phyloP scores from a whole-genome alignment of 35 echinoderm and acorn worm genomes.

The Amphiura filiformis region DNA sequence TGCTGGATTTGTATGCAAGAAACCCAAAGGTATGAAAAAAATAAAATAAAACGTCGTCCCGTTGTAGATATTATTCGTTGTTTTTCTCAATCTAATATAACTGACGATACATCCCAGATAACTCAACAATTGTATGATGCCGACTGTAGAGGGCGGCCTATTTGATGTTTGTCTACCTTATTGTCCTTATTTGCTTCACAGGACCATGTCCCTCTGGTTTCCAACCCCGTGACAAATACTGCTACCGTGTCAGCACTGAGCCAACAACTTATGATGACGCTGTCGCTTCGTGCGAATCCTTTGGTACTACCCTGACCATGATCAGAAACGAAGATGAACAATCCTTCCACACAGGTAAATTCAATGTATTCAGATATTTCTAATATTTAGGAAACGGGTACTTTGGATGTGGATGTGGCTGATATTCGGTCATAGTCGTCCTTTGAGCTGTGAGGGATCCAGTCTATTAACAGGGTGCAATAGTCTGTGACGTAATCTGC shows the following conservation, averaged over 20 bases:
- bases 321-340: not conserved
- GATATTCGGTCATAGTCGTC: no score
- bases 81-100: no score
- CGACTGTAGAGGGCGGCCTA: no score
- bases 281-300: not conserved
- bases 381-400: not conserved
- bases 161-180: no score
- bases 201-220: not conserved
- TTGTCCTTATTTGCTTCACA: not conserved
- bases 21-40: not conserved
- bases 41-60: no score
- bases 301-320: not conserved
- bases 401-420: not conserved
- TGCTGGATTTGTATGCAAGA: not conserved
- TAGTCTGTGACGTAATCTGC: no score
- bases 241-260: not conserved
- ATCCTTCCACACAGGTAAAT: not conserved
- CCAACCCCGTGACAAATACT: not conserved
- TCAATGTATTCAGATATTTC: not conserved
- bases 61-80: no score
- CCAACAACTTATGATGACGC: not conserved
- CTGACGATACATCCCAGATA: no score
- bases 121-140: no score
- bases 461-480: no score
- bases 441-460: no score